These are phyloP conservation scores for Xanthia icteritia DNA, from an alignment of 2,888 invertebrate species.

Conservation along the genomic window DNA sequence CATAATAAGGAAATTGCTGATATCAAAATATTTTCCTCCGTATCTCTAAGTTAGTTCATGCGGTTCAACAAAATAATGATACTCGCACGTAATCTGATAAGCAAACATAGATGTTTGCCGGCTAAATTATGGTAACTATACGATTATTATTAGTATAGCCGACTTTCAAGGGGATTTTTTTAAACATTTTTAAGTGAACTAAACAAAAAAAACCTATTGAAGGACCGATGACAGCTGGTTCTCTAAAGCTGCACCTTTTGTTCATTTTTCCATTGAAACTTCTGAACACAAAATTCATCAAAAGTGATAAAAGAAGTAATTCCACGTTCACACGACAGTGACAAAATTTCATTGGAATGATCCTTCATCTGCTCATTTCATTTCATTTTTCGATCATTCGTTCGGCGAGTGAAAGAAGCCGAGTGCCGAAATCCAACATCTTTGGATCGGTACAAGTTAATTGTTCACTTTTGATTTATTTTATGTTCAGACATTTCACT, in stretches of 20 bases:
- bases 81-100: slow-evolving; percentile 56
- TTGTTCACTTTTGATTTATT: not conserved
- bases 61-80: slow-evolving; percentile 57
- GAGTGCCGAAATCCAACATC: not conserved
- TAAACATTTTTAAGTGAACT: not conserved
- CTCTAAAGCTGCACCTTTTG: not conserved
- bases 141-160: slow-evolving; percentile 3
- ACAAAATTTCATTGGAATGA: not conserved
- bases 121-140: slow-evolving; percentile 9
- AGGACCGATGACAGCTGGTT: not conserved
- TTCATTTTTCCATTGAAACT: not conserved
- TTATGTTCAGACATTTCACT: not conserved
- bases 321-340: not conserved
- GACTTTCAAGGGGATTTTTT: not conserved
- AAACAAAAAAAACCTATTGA: not conserved
- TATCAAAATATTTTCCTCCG: slow-evolving; percentile 27
- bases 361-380: not conserved
- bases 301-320: not conserved
- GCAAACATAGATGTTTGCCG: slow-evolving; percentile 31
- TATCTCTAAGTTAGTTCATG: slow-evolving; percentile 47
- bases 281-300: not conserved
- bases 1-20: slow-evolving; percentile 34
- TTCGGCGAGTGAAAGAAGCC: no score
- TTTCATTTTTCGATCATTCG: no score
- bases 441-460: not conserved